phyloP scores from a whole-genome alignment of 2,888 invertebrate genomes.

The Glaucopsyche alexis region DNA sequence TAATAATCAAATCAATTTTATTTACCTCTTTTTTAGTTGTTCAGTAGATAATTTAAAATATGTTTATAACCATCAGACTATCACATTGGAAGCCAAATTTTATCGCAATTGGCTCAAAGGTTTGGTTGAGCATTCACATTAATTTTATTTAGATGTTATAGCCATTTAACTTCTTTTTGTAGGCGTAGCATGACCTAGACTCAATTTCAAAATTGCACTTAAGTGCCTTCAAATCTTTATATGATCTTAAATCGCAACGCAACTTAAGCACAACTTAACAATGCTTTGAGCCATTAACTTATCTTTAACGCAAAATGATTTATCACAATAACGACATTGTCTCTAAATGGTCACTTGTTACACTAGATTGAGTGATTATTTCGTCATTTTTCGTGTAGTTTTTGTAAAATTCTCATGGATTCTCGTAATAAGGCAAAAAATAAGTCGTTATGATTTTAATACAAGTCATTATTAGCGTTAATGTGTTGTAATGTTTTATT shows the following conservation, averaged over 20 bases:
- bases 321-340: slow-evolving; percentile 19
- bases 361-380: slow-evolving; percentile 8
- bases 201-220: slow-evolving; percentile 8
- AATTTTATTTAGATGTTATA: too few relatives aligned
- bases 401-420: slow-evolving; percentile 8
- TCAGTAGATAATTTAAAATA: neutral
- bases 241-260: slow-evolving; percentile 8
- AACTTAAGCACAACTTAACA: neutral
- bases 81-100: neutral
- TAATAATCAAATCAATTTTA: too few relatives aligned
- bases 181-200: neutral
- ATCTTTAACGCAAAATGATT: neutral
- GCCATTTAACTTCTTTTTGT: too few relatives aligned
- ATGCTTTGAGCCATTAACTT: slow-evolving; percentile 1
- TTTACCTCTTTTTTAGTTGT: neutral
- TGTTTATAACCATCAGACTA: neutral
- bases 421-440: neutral
- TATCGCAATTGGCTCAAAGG: neutral
- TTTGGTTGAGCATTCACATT: neutral
- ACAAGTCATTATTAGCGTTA: neutral
- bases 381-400: neutral
- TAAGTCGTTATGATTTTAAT: neutral
- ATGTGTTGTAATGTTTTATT: slow-evolving; percentile 1
- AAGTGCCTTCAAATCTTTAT: slow-evolving; percentile 23
- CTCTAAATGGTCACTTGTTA: slow-evolving; percentile 12